Conservation (phyloP, 2,888 invertebrate species). For the Orchesellides sinensis region DNA sequence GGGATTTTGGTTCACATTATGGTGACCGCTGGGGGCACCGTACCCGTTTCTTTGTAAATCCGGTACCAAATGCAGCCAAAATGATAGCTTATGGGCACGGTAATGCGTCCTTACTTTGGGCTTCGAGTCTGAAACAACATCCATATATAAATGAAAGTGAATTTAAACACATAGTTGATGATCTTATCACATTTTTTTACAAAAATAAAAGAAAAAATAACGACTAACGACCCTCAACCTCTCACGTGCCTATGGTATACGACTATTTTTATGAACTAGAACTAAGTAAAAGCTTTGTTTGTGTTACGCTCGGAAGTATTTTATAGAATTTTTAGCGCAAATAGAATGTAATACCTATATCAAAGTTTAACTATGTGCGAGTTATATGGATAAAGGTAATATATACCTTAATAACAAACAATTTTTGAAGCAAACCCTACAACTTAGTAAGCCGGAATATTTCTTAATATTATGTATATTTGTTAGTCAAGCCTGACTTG, state of each 20-base stretch:
- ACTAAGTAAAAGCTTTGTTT: not conserved
- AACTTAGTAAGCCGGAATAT: no score
- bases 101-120: constrained; percentile 95
- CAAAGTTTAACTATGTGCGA: no score
- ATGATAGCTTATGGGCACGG: constrained; percentile 94
- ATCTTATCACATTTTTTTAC: not conserved
- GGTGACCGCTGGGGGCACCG: constrained; percentile 75
- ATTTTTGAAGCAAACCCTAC: no score
- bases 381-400: no score
- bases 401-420: no score
- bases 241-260: not conserved
- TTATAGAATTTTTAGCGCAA: no score
- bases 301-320: not conserved
- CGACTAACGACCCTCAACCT: not conserved
- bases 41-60: constrained; percentile 79
- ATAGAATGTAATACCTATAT: no score
- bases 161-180: not conserved
- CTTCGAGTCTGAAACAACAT: constrained; percentile 86
- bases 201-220: not conserved
- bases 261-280: not conserved
- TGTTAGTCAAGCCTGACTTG: no score
- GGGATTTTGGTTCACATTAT: constrained; percentile 67
- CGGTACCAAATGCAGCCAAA: constrained; percentile 96
- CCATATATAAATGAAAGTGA: constrained; percentile 58
- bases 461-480: no score